Conservation (phyloP, 2,113 vertebrate genomes). For the Perca fluviatilis region DNA sequence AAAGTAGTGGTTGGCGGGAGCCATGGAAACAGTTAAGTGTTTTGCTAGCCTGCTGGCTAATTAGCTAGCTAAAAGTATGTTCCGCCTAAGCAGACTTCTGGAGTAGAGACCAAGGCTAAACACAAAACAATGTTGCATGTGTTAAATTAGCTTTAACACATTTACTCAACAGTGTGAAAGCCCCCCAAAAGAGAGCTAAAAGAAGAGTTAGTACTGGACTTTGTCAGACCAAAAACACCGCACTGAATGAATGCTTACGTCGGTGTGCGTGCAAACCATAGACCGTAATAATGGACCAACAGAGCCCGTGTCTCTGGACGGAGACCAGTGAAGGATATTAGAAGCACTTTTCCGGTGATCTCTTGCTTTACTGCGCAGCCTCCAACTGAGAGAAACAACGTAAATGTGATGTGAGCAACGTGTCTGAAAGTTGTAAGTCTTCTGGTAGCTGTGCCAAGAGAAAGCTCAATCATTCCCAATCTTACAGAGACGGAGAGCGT, state of each 20-base stretch:
- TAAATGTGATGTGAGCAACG: no score
- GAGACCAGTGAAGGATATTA: no score
- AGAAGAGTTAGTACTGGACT: not conserved
- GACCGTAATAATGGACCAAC: no score
- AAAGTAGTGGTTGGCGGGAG: not conserved
- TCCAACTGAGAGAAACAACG: no score
- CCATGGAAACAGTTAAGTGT: not conserved
- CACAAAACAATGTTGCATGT: not conserved
- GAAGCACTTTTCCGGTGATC: no score
- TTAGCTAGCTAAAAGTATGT: not conserved
- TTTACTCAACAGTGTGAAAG: not conserved
- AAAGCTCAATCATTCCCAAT: no score
- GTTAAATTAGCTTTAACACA: not conserved
- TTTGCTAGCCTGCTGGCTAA: not conserved
- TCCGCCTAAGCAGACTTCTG: not conserved
- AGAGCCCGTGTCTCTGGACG: no score
- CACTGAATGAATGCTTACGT: not conserved
- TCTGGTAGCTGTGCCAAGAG: no score
- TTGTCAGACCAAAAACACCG: not conserved
- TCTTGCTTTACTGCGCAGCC: no score
- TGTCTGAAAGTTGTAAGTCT: no score
- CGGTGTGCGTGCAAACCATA: no score
- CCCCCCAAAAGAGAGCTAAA: not conserved
- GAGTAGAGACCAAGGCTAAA: not conserved
- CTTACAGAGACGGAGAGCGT: no score